A percentile compares a stretch with the other conserved stretches of the same genome.
Conservation (phyloP, 1,140 invertebrate genomes). For the Apolygus lucorum region DNA sequence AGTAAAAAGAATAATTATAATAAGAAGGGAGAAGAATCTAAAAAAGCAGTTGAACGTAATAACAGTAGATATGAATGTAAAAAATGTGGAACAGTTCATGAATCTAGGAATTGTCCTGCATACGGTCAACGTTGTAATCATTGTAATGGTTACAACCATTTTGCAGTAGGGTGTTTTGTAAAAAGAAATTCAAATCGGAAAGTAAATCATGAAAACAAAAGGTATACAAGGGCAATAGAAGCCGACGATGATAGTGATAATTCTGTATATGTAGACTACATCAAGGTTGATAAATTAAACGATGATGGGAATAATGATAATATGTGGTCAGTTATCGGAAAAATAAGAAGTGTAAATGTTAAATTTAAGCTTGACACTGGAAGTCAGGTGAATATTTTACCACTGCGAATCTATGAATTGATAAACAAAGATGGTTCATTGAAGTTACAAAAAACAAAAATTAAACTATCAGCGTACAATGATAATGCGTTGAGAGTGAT, state of each 20-base stretch:
- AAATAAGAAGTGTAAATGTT: not conserved
- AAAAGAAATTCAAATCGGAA: not conserved
- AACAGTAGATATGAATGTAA: not conserved
- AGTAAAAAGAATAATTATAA: not conserved
- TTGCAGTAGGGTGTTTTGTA: too few relatives aligned
- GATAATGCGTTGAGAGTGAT: not conserved
- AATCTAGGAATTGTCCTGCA: too few relatives aligned
- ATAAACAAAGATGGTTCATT: not conserved
- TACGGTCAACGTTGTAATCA: not conserved
- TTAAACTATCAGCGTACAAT: not conserved
- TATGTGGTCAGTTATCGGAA: not conserved
- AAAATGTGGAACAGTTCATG: not conserved
- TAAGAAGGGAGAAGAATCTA: not conserved
- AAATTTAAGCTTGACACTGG: constrained; percentile 2
- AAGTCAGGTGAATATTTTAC: not conserved
- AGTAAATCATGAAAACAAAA: not conserved
- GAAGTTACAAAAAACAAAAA: not conserved
- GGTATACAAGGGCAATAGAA: not conserved
- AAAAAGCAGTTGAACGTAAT: too few relatives aligned
- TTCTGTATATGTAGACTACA: not conserved
- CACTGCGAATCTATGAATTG: not conserved
- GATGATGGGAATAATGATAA: not conserved
- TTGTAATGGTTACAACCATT: not conserved
- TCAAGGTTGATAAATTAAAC: not conserved
- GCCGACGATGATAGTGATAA: not conserved